phyloP scores from a whole-genome alignment of 2,888 invertebrate genomes.

The Gymnoscelis rufifasciata region DNA sequence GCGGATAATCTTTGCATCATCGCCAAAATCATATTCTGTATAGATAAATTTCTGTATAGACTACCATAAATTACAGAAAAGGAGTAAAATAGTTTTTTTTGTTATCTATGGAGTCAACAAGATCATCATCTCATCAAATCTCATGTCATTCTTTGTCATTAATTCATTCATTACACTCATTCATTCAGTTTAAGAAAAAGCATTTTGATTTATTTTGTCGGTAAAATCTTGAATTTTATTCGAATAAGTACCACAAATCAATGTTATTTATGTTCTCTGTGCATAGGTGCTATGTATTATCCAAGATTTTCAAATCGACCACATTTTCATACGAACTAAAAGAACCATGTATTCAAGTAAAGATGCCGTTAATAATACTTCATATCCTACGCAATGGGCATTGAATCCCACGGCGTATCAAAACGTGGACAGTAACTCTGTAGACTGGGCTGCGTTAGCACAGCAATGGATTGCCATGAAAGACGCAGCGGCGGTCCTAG shows the following conservation, averaged over 20 bases:
- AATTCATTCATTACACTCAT: too few relatives aligned
- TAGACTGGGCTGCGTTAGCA: conserved; percentile 97
- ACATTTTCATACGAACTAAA: conserved; percentile 25
- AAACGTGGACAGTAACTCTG: conserved; percentile 89
- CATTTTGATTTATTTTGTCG: conserved; percentile 12
- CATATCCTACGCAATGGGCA: conserved; percentile 87
- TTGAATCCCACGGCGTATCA: conserved; percentile 89
- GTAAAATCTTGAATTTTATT: conserved; percentile 2
- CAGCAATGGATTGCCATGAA: conserved; percentile 99
- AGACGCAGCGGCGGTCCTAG: conserved; percentile 81
- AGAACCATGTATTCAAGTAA: conserved; percentile 78
- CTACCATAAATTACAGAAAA: too few relatives aligned
- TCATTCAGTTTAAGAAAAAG: neutral
- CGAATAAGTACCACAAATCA: neutral
- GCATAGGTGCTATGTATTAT: conserved; percentile 14
- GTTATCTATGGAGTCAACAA: too few relatives aligned
- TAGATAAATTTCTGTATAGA: too few relatives aligned
- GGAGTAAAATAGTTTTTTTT: too few relatives aligned
- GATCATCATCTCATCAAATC: too few relatives aligned
- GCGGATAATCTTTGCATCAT: too few relatives aligned
- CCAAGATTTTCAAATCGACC: conserved; percentile 2
- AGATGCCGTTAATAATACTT: conserved; percentile 80
- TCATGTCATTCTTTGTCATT: too few relatives aligned
- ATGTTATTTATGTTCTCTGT: neutral
- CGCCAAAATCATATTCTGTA: too few relatives aligned